Percentiles rank a stretch among this genome's conserved stretches.
phyloP scores from a whole-genome alignment of 2,888 invertebrate genomes.

The Catocala nupta region DNA sequence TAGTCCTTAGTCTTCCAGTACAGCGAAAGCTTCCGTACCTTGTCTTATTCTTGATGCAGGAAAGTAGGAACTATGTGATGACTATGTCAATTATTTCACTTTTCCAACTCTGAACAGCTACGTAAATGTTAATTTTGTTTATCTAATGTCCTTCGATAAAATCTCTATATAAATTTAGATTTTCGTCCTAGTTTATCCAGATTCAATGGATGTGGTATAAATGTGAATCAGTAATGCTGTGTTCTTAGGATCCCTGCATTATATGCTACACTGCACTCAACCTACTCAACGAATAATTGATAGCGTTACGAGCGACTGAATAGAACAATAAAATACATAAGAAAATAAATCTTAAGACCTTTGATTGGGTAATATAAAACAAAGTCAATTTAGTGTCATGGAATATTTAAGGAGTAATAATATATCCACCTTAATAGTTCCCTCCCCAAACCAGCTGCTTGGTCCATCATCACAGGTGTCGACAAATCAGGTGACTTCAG shows the following conservation, averaged over 20 bases:
- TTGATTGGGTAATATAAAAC: neutral
- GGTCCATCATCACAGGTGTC: neutral
- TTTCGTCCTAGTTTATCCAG: constrained; percentile 76
- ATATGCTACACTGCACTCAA: constrained; percentile 70
- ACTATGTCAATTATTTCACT: constrained; percentile 87
- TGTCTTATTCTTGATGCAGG: constrained; percentile 78
- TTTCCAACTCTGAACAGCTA: constrained; percentile 74
- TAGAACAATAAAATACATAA: constrained; percentile 6
- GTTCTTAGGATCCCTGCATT: constrained; percentile 78
- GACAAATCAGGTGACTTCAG: neutral
- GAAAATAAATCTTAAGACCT: neutral
- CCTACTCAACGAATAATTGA: constrained; percentile 29
- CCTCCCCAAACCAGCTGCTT: too few relatives aligned
- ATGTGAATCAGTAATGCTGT: constrained; percentile 82
- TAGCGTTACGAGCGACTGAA: neutral
- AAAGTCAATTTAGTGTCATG: constrained; percentile 6
- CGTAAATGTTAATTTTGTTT: constrained; percentile 57
- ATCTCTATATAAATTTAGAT: constrained; percentile 70
- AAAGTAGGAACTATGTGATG: constrained; percentile 85
- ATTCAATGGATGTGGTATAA: constrained; percentile 82
- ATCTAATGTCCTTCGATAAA: constrained; percentile 63
- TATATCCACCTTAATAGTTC: too few relatives aligned
- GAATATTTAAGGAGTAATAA: neutral
- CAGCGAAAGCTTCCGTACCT: constrained; percentile 77
- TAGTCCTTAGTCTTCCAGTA: constrained; percentile 84